Evolutionary conservation across 23 tunicate species (phyloP).

Genomic region (Styela plicata): DNA sequence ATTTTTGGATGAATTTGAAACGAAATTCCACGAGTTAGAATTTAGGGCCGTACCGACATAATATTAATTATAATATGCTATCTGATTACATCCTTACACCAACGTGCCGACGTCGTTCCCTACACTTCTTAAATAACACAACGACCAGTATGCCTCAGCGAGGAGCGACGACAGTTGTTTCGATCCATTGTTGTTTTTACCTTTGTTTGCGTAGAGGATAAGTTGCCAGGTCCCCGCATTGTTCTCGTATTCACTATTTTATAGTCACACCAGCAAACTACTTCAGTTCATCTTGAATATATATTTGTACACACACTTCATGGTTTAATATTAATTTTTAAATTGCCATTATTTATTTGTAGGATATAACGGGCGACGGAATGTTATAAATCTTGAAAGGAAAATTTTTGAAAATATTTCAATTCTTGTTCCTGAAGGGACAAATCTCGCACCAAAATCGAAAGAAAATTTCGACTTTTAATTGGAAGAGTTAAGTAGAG

Average conservation of each 20-base stretch:
- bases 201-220: background rate
- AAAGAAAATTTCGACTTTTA: too few relatives aligned
- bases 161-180: background rate
- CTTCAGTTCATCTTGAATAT: background rate
- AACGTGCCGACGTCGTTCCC: background rate
- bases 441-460: too few relatives aligned
- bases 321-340: background rate
- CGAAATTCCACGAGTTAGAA: too few relatives aligned
- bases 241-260: background rate
- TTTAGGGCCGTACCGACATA: too few relatives aligned
- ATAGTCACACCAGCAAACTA: background rate
- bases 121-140: background rate
- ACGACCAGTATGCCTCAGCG: background rate
- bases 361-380: too few relatives aligned
- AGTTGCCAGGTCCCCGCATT: background rate
- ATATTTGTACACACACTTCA: background rate
- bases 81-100: background rate
- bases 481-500: too few relatives aligned
- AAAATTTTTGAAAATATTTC: too few relatives aligned
- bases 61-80: background rate
- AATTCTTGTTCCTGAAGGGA: too few relatives aligned
- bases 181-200: background rate
- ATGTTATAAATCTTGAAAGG: too few relatives aligned
- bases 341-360: too few relatives aligned
- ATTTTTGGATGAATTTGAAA: too few relatives aligned